A percentile compares a stretch with the other conserved stretches of the same genome.
These are phyloP conservation scores for Microtus montanus DNA, from an alignment of 2,113 vertebrate genomes.

Conservation along the genomic window DNA sequence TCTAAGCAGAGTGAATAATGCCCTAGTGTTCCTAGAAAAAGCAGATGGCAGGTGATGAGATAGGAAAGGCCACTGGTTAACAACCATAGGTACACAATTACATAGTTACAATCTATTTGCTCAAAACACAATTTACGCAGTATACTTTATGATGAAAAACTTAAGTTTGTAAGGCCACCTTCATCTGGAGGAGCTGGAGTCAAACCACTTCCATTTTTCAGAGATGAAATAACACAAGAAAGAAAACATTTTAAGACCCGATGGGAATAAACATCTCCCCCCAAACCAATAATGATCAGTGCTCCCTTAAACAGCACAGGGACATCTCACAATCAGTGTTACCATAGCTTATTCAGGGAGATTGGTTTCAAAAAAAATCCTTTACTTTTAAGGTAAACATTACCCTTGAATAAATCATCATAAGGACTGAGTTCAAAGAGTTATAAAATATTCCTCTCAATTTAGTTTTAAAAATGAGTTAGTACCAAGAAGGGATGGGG, in stretches of 20 bases:
- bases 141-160: background rate
- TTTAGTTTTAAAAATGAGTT: background rate
- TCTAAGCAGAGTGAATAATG: background rate
- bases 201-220: background rate
- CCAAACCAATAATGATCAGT: background rate
- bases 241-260: background rate
- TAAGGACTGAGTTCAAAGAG: background rate
- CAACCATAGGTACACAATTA: background rate
- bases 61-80: too few species aligned
- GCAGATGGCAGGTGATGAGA: background rate
- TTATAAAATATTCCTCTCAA: background rate
- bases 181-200: background rate
- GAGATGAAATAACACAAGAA: background rate
- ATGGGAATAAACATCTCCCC: background rate
- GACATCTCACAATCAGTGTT: background rate
- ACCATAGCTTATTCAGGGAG: background rate
- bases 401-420: background rate
- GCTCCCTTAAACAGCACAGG: background rate
- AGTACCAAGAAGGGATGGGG: fast-evolving
- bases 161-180: background rate
- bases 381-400: background rate
- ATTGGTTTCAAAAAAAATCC: background rate
- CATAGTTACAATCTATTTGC: background rate
- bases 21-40: background rate
- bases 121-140: background rate